phyloP scores from a whole-genome alignment of 2,113 vertebrate species.

The Channa maculata region DNA sequence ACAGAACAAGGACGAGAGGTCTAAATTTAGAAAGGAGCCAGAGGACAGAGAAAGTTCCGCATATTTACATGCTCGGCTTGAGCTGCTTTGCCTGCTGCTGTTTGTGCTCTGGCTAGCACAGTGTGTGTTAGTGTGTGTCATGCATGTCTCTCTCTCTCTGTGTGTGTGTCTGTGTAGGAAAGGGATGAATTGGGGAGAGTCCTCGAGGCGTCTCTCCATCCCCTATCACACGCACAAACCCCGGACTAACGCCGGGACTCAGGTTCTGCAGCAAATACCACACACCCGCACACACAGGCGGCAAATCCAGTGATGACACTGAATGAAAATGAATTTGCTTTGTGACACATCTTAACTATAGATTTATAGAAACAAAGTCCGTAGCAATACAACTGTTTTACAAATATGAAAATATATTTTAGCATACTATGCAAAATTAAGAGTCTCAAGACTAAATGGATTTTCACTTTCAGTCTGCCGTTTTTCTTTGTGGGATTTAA shows the following conservation, averaged over 20 bases:
- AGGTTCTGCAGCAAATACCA: conserved; percentile 73
- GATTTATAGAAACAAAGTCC: neutral
- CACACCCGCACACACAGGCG: conserved; percentile 1
- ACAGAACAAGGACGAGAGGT: conserved; percentile 11
- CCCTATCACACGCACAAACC: conserved; percentile 57
- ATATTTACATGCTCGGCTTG: conserved; percentile 79
- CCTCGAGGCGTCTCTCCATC: conserved; percentile 69
- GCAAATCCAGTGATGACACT: neutral
- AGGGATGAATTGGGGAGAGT: conserved; percentile 50
- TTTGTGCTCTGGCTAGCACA: conserved; percentile 58
- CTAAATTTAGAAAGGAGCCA: conserved; percentile 74
- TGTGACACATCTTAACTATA: neutral
- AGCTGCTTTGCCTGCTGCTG: conserved; percentile 74
- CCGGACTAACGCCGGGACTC: conserved; percentile 53
- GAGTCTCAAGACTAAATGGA: conserved; percentile 19
- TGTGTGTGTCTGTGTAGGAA: conserved; percentile 27
- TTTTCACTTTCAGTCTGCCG: conserved; percentile 35
- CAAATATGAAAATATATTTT: no score
- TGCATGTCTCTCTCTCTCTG: conserved; percentile 33
- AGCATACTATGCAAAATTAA: no score
- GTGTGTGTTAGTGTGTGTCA: conserved; percentile 66
- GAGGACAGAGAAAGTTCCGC: conserved; percentile 74
- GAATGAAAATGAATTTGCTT: neutral
- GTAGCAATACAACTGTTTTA: no score
- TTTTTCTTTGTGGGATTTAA: conserved; percentile 39